These are phyloP conservation scores for Bombus cullumanus DNA, from an alignment of 1,140 invertebrate species.

Conservation along the genomic window DNA sequence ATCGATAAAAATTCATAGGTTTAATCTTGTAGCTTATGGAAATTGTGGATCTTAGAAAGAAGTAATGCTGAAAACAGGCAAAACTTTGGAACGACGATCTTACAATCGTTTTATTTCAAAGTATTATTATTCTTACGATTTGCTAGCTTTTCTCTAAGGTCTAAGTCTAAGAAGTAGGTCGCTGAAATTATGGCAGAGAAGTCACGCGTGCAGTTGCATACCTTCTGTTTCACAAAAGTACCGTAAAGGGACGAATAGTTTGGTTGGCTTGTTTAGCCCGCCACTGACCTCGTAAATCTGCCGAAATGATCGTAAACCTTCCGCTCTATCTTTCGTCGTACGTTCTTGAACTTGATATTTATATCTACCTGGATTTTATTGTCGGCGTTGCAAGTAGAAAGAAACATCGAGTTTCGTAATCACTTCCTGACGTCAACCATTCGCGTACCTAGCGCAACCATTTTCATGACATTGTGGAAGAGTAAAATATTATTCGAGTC, in stretches of 20 bases:
- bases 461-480: neutral
- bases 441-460: neutral
- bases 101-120: too few relatives aligned
- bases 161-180: neutral
- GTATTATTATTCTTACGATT: too few relatives aligned
- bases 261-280: neutral
- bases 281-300: conserved; percentile 19
- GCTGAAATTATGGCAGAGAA: conserved; percentile 1
- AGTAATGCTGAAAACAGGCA: neutral
- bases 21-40: neutral
- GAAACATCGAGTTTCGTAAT: conserved; percentile 39
- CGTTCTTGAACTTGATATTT: conserved; percentile 40
- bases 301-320: conserved; percentile 12
- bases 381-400: neutral
- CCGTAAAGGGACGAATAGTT: neutral
- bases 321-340: neutral
- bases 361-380: conserved; percentile 38
- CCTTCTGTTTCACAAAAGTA: neutral
- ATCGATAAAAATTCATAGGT: neutral
- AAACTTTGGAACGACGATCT: too few relatives aligned
- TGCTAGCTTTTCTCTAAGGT: neutral
- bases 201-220: neutral
- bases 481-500: neutral
- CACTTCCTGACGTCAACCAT: conserved; percentile 30
- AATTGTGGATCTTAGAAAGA: neutral